Conservation (phyloP, 2,797 vertebrate species). For the Pseudochirops cupreus region DNA sequence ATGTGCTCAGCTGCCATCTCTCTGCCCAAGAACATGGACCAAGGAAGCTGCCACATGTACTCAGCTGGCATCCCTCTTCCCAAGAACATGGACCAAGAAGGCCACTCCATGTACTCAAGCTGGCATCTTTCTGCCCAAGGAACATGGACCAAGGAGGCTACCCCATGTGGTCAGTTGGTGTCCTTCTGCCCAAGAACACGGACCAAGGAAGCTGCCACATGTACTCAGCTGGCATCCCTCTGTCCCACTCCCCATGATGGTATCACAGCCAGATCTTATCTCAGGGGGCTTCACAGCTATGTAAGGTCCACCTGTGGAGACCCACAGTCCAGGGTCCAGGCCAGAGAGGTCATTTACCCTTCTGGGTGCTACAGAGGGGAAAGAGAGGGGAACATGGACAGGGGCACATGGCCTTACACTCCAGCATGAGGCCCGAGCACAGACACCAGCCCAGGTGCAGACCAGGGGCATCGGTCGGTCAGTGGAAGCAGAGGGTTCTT, state of each 20-base stretch:
- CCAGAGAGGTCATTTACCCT: not conserved
- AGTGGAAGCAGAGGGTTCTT: conserved; percentile 81
- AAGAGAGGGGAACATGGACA: conserved; percentile 62
- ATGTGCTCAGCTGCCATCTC: no score
- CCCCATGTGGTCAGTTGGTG: no score
- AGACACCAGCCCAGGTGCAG: conserved; percentile 89
- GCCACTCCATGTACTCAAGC: no score
- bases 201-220: no score
- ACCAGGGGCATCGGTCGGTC: conserved; percentile 81
- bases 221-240: not conserved
- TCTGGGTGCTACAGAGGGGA: not conserved
- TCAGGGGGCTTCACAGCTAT: not conserved
- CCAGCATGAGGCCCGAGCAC: conserved; percentile 90
- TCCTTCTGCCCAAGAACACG: not conserved
- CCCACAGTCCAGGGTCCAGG: not conserved
- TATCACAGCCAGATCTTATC: not conserved
- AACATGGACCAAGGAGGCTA: no score
- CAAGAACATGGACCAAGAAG: no score
- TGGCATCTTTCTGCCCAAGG: no score
- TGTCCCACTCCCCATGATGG: not conserved
- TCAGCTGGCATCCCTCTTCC: no score
- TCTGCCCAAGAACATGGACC: no score
- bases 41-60: no score
- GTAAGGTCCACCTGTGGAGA: not conserved
- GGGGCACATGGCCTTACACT: conserved; percentile 89